Conservation (phyloP, 2,888 invertebrate genomes). For the Poecilobothrus nobilitatus region DNA sequence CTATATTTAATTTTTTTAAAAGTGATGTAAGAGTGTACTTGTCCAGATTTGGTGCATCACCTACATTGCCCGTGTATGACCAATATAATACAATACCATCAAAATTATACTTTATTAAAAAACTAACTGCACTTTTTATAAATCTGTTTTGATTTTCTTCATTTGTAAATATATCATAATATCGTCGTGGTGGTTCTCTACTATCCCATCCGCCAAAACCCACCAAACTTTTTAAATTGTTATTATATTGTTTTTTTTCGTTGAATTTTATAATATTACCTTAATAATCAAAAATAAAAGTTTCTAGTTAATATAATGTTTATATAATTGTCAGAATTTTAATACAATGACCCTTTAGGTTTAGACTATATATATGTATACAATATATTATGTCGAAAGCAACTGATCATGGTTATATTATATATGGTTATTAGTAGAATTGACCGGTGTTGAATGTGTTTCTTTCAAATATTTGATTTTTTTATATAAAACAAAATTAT, state of each 20-base stretch:
- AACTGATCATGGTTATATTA: no score
- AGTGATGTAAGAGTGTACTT: not conserved
- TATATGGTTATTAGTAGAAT: no score
- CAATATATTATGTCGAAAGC: no score
- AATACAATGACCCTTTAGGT: no score
- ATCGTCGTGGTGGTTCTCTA: constrained; percentile 37
- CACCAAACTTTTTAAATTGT: constrained; percentile 43
- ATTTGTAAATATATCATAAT: not conserved
- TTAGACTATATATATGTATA: no score
- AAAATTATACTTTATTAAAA: constrained; percentile 60
- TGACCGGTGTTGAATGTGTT: no score
- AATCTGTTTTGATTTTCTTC: not conserved
- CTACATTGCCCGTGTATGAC: not conserved
- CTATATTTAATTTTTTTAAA: not conserved
- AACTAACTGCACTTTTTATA: constrained; percentile 45
- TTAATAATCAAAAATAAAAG: not conserved
- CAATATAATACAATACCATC: constrained; percentile 60
- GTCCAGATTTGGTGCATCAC: not conserved
- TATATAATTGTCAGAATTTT: not conserved
- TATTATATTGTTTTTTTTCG: constrained; percentile 34
- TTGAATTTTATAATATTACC: not conserved
- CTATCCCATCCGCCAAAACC: constrained; percentile 50
- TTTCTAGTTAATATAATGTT: not conserved
- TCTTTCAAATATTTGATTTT: no score
- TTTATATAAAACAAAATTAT: no score